These are phyloP conservation scores for Allophyes oxyacanthae DNA, from an alignment of 2,888 invertebrate species.

Conservation along the genomic window DNA sequence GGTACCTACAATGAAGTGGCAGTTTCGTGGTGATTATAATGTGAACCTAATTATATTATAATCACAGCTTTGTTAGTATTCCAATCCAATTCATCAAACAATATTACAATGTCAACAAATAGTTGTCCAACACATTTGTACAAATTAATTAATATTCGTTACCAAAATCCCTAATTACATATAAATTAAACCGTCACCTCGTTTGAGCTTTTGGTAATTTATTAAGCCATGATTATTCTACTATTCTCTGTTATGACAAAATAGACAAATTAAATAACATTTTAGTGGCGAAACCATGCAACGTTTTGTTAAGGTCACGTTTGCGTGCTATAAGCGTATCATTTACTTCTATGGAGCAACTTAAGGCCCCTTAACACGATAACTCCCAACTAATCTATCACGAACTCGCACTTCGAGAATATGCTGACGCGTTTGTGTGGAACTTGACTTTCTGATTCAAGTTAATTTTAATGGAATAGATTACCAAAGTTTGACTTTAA, in stretches of 20 bases:
- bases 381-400: slow-evolving; percentile 67
- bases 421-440: slow-evolving; percentile 50
- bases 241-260: slow-evolving; percentile 15
- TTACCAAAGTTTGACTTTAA: not conserved
- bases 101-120: slow-evolving; percentile 13
- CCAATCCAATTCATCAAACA: slow-evolving; percentile 23
- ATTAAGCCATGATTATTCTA: slow-evolving; percentile 34
- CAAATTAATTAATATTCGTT: slow-evolving; percentile 39
- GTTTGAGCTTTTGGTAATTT: slow-evolving; percentile 27
- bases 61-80: slow-evolving; percentile 8
- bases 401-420: slow-evolving; percentile 58
- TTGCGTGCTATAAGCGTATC: slow-evolving; percentile 74
- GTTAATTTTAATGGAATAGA: slow-evolving; percentile 41
- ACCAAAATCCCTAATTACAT: slow-evolving; percentile 27
- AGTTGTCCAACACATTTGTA: slow-evolving; percentile 34
- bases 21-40: too few species aligned
- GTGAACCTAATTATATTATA: not conserved
- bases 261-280: slow-evolving; percentile 25
- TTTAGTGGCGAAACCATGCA: slow-evolving; percentile 22
- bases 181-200: slow-evolving; percentile 33
- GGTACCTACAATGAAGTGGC: too few species aligned
- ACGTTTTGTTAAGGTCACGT: slow-evolving; percentile 34
- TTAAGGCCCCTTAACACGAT: slow-evolving; percentile 70
- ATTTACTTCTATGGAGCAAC: slow-evolving; percentile 71
- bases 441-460: slow-evolving; percentile 53